Conservation (phyloP, 2,113 vertebrate genomes). For the Alaudala cheleensis region DNA sequence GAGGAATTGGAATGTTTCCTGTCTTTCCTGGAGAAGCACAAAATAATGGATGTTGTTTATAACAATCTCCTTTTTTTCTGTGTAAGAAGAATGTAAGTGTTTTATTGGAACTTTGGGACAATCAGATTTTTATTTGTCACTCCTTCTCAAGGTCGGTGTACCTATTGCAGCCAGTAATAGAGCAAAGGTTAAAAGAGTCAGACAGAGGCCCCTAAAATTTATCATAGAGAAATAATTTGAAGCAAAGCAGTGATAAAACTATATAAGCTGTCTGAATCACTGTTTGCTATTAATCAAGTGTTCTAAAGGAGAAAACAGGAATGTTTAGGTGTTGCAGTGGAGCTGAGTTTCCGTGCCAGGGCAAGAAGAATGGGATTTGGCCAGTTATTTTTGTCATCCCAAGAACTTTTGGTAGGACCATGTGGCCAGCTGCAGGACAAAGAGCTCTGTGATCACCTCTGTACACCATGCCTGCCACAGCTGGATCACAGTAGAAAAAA, state of each 20-base stretch:
- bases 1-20: not conserved
- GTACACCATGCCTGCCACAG: not conserved
- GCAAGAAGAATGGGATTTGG: not conserved
- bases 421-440: accelerated
- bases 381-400: not conserved
- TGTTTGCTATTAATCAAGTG: not conserved
- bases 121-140: not conserved
- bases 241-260: not conserved
- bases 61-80: not conserved
- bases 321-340: not conserved
- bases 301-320: not conserved
- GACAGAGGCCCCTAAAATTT: not conserved
- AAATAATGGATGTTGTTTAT: not conserved
- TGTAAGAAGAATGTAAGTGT: not conserved
- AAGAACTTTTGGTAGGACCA: not conserved
- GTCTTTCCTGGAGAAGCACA: slow-evolving; percentile 13
- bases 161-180: not conserved
- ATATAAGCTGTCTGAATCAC: not conserved
- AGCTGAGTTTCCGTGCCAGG: not conserved
- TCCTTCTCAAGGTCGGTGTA: not conserved
- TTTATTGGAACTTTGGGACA: not conserved
- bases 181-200: not conserved
- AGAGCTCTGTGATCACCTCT: not conserved
- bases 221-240: not conserved
- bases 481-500: not conserved